Conservation (phyloP, 2,797 vertebrate species). For the Schizopygopsis malacanthus region DNA sequence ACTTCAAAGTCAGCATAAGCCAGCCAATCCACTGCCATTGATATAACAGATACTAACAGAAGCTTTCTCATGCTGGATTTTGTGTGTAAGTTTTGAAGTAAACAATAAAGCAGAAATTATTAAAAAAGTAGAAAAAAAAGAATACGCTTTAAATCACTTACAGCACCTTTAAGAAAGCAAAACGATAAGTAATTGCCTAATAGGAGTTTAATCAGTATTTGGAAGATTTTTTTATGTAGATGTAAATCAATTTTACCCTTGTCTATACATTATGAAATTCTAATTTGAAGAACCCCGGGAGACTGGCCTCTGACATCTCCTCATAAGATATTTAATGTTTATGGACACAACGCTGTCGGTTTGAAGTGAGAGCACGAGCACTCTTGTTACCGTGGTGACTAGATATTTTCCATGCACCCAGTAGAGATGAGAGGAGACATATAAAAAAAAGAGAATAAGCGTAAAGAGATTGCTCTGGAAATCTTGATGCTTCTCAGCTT, state of each 20-base stretch:
- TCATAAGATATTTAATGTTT: slow-evolving; percentile 35
- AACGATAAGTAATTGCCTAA: background rate
- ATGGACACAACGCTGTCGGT: slow-evolving; percentile 18
- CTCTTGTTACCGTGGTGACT: slow-evolving; percentile 60
- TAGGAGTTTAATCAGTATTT: background rate
- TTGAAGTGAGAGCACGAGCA: slow-evolving; percentile 31
- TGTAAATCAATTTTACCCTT: background rate
- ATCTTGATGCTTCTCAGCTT: slow-evolving; percentile 4
- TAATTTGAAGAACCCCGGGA: background rate
- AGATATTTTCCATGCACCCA: slow-evolving; percentile 39
- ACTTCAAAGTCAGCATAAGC: background rate
- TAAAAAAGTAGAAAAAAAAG: background rate
- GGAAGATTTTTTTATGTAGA: background rate
- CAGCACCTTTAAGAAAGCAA: background rate
- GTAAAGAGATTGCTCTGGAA: background rate
- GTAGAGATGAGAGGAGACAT: slow-evolving; percentile 21
- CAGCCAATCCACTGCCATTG: background rate
- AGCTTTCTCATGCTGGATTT: background rate
- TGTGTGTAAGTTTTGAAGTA: background rate
- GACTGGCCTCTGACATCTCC: slow-evolving; percentile 16
- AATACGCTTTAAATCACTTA: background rate
- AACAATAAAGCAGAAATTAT: background rate
- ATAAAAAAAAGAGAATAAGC: background rate
- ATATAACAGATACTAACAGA: no score
- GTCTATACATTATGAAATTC: background rate